A percentile compares a stretch with the other conserved stretches of the same genome.
Evolutionary conservation across 2,888 invertebrate genomes (phyloP).

Genomic region (Tromatobia lineatoria): DNA sequence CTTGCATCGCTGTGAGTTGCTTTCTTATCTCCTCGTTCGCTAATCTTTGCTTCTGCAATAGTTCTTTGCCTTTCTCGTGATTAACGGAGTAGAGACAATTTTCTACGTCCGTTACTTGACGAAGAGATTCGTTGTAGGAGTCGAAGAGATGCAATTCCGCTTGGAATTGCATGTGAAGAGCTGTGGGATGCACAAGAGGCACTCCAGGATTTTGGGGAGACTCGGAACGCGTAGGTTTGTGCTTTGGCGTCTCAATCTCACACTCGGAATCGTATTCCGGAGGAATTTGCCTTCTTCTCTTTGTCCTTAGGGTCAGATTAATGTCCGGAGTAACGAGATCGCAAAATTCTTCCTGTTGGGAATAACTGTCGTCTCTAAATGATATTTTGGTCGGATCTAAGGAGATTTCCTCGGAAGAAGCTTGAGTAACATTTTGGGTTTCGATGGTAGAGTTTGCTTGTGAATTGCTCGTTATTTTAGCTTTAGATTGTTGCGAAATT

Average conservation of each 20-base stretch:
- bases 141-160: constrained; percentile 88
- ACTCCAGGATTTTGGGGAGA: constrained; percentile 25
- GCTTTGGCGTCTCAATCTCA: constrained; percentile 36
- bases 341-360: constrained; percentile 80
- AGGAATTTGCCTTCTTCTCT: constrained; percentile 73
- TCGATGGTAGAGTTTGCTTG: constrained; percentile 37
- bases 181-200: constrained; percentile 84
- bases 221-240: constrained; percentile 47
- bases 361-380: constrained; percentile 80
- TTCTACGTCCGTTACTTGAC: constrained; percentile 87
- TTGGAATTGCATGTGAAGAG: constrained; percentile 88
- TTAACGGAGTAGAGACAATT: constrained; percentile 81
- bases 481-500: constrained; percentile 70
- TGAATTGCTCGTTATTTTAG: constrained; percentile 63
- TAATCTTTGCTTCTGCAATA: constrained; percentile 74
- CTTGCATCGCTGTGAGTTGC: constrained; percentile 67
- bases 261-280: constrained; percentile 45
- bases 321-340: constrained; percentile 82
- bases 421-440: constrained; percentile 41
- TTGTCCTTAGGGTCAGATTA: constrained; percentile 78
- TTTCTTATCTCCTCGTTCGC: constrained; percentile 75
- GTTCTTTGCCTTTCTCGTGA: constrained; percentile 75
- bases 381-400: constrained; percentile 82
- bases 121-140: constrained; percentile 88
- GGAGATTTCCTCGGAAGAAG: constrained; percentile 76